Base-by-base conservation (phyloP, 2,797 vertebrate species). In the Dallia pectoralis region DNA sequence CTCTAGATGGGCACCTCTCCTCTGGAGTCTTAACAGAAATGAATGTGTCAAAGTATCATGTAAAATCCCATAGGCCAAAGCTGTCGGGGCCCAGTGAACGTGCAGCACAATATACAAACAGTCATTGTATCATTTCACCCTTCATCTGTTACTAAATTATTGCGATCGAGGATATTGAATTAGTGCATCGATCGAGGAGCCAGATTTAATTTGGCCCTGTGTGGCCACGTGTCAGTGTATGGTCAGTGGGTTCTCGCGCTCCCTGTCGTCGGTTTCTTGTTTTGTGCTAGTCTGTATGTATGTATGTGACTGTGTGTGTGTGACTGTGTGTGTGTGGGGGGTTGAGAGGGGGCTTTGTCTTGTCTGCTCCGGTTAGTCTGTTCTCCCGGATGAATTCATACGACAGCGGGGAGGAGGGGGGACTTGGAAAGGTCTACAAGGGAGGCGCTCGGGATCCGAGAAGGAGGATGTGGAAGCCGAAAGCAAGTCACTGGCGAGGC, bases 401-500 rank as follows among this genome's bases (percentile, higher is more conserved):
- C 53, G 4, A 56, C 2, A 14, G 53, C 11, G 16, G 22, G 53
- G 8, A 56, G 51, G 51, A 14, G 53, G 53, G 9, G 19, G 53
- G 40, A 44, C 40, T 14, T 44, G 40, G 40, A 44, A 44, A 2
- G 5, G 7, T 11, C 53, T 59, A 12, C 53, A 14, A 22, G 47
- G 48, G 19, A 51, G 22, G n/a, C 22, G 6, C 53, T 59, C 3
- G 40, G 9, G 14, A 9, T 12, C 40, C 40, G 12, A 44, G 7
- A 3, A 44, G 40, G 40, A 44, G 40, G 40, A 44, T 19, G 51
- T 11, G 53, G 53, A 56, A 11, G 33, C 33, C 22, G 27, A 6
- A 32, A 79, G 78, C 87, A 82, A 82, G 76, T 84, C 66, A 83
- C 87, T 82, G 78, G 80, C 82, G 86, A 82, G 77, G 80, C 82